A percentile compares a stretch with the other conserved stretches of the same genome.
phyloP scores from a whole-genome alignment of 1,140 invertebrate genomes.

The Bombus superbus region DNA sequence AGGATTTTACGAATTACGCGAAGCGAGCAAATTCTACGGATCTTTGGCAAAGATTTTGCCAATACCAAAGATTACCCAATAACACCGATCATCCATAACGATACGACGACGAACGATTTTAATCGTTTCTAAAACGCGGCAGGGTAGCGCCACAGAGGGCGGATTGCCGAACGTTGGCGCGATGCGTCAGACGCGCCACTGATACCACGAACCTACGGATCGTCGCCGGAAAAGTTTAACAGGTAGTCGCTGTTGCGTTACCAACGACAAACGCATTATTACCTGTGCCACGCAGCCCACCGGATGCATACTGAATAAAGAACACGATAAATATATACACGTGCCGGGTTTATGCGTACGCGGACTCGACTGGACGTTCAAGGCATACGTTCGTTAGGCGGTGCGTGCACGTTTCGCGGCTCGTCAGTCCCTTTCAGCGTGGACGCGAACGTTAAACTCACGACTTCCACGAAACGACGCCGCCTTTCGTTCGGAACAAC shows the following conservation, averaged over 20 bases:
- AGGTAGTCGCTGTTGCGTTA: slow-evolving; percentile 34
- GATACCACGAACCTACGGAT: background rate
- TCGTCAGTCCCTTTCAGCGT: slow-evolving; percentile 35
- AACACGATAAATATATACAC: slow-evolving; percentile 41
- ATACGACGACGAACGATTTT: no score
- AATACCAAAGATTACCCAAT: no score
- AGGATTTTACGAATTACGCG: background rate
- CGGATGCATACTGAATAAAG: slow-evolving; percentile 50
- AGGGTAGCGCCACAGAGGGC: no score
- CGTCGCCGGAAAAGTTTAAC: slow-evolving; percentile 24
- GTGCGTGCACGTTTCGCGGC: slow-evolving; percentile 39
- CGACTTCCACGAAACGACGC: slow-evolving; percentile 43
- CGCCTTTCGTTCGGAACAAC: slow-evolving; percentile 8
- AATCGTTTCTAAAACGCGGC: no score
- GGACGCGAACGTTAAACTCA: slow-evolving; percentile 38
- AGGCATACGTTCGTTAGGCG: slow-evolving; percentile 29
- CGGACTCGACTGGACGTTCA: background rate
- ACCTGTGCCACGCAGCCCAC: slow-evolving; percentile 15
- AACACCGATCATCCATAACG: no score
- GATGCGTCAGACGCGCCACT: no score
- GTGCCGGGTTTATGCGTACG: slow-evolving; percentile 9
- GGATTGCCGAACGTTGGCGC: no score
- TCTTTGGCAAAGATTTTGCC: no score
- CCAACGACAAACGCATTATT: slow-evolving; percentile 45
- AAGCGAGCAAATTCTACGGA: background rate